Base-by-base conservation (phyloP, 1,140 invertebrate species). In the Sminthurinus signatus region DNA sequence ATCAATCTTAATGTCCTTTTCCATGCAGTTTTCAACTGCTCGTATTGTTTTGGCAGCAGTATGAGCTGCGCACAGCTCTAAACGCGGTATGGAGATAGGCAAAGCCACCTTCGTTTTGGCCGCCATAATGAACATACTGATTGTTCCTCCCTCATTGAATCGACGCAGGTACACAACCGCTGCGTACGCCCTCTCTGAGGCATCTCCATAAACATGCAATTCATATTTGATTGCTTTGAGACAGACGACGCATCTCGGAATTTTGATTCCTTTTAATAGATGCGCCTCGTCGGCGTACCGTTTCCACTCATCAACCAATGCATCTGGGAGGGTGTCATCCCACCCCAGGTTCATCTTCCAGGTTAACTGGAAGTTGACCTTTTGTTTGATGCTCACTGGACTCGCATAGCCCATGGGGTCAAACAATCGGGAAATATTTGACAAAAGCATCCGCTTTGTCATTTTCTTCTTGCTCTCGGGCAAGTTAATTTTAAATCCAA, bases 361-460 rank as follows among this genome's bases (percentile, higher is more conserved):
- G n/a, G n/a, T 10, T 10, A 10, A 12, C 39, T 42, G 10, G 10
- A 42, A 12, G 39, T 12, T 12, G 10, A 42, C 10, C 39, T 42
- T 42, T 10, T n/a, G n/a, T n/a, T 42, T 42, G 39, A 42, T 42
- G 39, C 10, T 42, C 10, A 42, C 39, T 10, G 39, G 39, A 12
- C 10, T 12, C 10, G n/a, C n/a, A 10, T n/a, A 42, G 10, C 39
- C 39, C 10, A 42, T 10, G 10, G 39, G 39, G 39, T 42, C 39
- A 42, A 42, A 42, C 10, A 42, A 10, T n/a, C 39, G 39, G 39
- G 39, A 10, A 12, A 42, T 42, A n/a, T 10, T n/a, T 12, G 39
- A 42, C n/a, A 42, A n/a, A 73, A 76, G 2, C 73, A 43, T 14
- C 73, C 73, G 39, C n/a, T 42, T 42, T 10, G 39, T 42, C n/a